Evolutionary conservation across 2,113 vertebrate species (phyloP), one percentile per base, ranked within the genome.

Genomic region (Microcebus murinus): DNA sequence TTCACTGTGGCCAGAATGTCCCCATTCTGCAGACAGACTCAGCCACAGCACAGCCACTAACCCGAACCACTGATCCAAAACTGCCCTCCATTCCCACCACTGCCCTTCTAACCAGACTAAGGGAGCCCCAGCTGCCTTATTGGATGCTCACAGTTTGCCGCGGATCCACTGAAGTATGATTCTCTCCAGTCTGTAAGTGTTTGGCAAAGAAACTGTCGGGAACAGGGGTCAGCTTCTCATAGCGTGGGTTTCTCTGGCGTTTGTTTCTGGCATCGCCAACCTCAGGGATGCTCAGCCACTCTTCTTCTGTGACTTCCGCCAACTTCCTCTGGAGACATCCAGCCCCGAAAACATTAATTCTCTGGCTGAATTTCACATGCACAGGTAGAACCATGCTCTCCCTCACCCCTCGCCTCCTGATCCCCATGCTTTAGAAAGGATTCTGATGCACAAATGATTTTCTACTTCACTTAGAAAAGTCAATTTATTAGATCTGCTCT

Each of bases 151-250:
- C 99, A 25, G 99, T 99, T 45, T 99, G 99, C 31, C 99, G 98
- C 4, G 99, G 99, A 84, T 99, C 99, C 88, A 99, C 99, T 0
- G 98, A 98, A 1, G 99, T 99, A 93, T 99, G 99, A 36, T 99
- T 99, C 76, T 99, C 99, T 92, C 99, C 99, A 0, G 98, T 99
- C 98, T 99, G 99, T 31, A 99, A 97, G 92, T 99, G 99, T 95
- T 99, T 99, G 92, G 99, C 99, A 80, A 99, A 99, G 98, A 99
- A 99, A 97, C 99, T 99, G 96, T 99, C 99, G 0, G 99, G 99
- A 2, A 99, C 99, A 10, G 99, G 99, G 4, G 99, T 99, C 96
- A 99, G 98, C 91, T 99, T 99, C 98, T 99, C 99, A 0, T 99
- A 99, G 3, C 99, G 99, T 0, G 99, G 99, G 92, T 99, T 99